Evolutionary conservation across 2,797 vertebrate genomes (phyloP).

Genomic region (Triplophysa yarkandensis): DNA sequence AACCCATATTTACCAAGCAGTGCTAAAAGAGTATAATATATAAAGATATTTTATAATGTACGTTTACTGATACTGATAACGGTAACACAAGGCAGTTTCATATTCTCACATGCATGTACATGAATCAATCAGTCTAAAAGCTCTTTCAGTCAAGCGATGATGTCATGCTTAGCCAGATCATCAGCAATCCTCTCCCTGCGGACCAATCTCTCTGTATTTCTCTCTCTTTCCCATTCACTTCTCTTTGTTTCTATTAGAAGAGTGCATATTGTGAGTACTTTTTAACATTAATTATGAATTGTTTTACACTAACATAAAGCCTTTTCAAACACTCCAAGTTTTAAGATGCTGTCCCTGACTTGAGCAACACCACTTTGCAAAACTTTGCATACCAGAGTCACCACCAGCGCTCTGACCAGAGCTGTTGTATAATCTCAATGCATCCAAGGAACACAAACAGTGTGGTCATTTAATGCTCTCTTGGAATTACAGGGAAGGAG

Average conservation of each 20-base stretch:
- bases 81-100: not conserved
- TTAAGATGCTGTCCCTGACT: not conserved
- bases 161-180: conserved; percentile 65
- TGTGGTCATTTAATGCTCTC: conserved; percentile 6
- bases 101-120: conserved; percentile 21
- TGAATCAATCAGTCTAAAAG: conserved; percentile 73
- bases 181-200: conserved; percentile 61
- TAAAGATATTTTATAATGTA: not conserved
- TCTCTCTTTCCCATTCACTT: not conserved
- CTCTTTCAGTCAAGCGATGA: conserved; percentile 65
- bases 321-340: not conserved
- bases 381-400: not conserved
- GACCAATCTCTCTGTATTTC: conserved; percentile 50
- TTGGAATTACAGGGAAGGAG: not conserved
- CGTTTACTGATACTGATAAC: not conserved
- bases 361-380: conserved; percentile 7
- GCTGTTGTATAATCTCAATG: not conserved
- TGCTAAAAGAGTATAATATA: conserved; percentile 52
- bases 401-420: not conserved
- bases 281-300: not conserved
- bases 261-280: not conserved
- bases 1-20: conserved; percentile 74
- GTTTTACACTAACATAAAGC: not conserved
- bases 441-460: not conserved
- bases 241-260: not conserved